Evolutionary conservation across 2,888 invertebrate genomes (phyloP).

Genomic region (Scaptomyza polygonia): DNA sequence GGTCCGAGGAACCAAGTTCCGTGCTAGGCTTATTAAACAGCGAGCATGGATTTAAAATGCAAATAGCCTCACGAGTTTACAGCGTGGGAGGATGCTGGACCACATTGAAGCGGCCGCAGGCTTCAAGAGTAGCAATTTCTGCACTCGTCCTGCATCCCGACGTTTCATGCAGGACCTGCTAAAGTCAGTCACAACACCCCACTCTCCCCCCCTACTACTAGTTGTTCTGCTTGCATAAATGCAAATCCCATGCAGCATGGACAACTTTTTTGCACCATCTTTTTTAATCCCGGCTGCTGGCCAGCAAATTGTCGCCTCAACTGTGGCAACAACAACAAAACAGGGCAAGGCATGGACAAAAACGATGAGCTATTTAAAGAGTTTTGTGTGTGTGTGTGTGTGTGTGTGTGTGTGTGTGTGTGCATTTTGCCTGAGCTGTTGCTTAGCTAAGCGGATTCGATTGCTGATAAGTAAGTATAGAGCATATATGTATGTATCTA

Average conservation of each 20-base stretch:
- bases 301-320: conserved; percentile 70
- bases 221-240: conserved; percentile 58
- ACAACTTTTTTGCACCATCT: conserved; percentile 54
- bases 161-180: conserved; percentile 7
- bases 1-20: conserved; percentile 9
- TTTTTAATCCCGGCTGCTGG: conserved; percentile 68
- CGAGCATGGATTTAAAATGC: conserved; percentile 68
- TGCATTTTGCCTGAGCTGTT: conserved; percentile 1
- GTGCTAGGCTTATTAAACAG: conserved; percentile 61
- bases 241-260: conserved; percentile 56
- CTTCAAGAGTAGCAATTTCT: conserved; percentile 55
- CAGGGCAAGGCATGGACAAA: neutral
- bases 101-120: conserved; percentile 25
- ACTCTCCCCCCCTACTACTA: neutral
- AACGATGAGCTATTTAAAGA: conserved; percentile 26
- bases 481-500: neutral
- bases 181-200: neutral
- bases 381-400: conserved; percentile 3
- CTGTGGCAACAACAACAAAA: neutral
- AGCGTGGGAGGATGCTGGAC: neutral
- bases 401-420: conserved; percentile 2
- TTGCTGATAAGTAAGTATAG: conserved; percentile 49
- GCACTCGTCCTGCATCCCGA: conserved; percentile 23
- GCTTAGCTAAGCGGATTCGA: conserved; percentile 46
- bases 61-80: conserved; percentile 58